Conservation (phyloP, 2,113 vertebrate genomes). For the Sakesphorus luctuosus region DNA sequence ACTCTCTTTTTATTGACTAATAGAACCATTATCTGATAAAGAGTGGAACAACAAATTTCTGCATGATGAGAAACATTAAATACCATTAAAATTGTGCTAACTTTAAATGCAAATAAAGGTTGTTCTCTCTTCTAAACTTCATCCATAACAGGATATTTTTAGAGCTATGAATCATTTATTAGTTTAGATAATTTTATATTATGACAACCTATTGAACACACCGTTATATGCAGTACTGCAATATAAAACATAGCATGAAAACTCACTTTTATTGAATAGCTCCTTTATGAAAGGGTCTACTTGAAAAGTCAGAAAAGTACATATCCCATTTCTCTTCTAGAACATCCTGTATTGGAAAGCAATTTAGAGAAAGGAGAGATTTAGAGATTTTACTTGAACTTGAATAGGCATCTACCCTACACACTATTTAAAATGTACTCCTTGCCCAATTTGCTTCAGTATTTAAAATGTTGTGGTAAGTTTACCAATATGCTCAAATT, state of each 20-base stretch:
- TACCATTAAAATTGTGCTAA: background rate
- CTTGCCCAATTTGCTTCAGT: background rate
- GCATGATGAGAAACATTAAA: background rate
- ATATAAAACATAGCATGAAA: background rate
- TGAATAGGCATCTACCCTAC: background rate
- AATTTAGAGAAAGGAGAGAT: background rate
- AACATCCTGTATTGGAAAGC: background rate
- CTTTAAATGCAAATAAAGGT: conserved; percentile 16
- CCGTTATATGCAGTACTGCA: background rate
- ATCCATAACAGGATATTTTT: background rate
- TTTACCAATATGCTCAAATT: background rate
- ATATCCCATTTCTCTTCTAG: background rate
- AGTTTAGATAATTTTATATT: conserved; percentile 25
- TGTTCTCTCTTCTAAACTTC: background rate
- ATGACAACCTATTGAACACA: conserved; percentile 19
- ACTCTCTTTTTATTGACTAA: background rate
- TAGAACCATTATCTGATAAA: background rate
- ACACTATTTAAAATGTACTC: background rate
- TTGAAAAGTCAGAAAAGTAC: background rate
- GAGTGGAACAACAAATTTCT: background rate
- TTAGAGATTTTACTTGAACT: background rate
- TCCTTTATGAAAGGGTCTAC: background rate
- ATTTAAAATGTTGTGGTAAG: background rate
- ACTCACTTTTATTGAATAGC: background rate
- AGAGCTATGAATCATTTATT: conserved; percentile 21